These are phyloP conservation scores for Circaetus gallicus DNA, from an alignment of 2,113 vertebrate genomes.

Conservation along the genomic window DNA sequence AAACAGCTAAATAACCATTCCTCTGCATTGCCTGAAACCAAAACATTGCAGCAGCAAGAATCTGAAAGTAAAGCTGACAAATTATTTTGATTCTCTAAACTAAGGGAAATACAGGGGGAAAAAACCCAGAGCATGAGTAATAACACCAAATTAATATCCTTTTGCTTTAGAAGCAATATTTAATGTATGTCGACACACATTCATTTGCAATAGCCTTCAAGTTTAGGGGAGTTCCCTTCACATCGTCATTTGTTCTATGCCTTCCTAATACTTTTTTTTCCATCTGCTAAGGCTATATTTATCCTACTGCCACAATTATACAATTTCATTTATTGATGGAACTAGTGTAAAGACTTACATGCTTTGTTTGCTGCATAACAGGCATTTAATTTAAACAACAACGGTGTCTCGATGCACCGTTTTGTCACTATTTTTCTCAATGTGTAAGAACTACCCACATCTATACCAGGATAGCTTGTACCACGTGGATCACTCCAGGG, in stretches of 20 bases:
- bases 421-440: neutral
- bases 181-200: neutral
- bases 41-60: conserved; percentile 14
- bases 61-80: neutral
- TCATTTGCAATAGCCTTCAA: neutral
- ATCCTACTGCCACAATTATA: neutral
- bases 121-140: neutral
- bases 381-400: neutral
- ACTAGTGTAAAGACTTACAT: neutral
- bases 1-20: neutral
- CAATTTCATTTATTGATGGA: neutral
- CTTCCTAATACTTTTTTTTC: neutral
- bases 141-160: neutral
- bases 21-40: conserved; percentile 12
- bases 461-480: neutral
- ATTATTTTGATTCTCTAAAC: conserved; percentile 30
- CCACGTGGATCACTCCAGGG: neutral
- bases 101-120: neutral
- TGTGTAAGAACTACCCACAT: neutral
- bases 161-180: neutral
- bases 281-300: neutral
- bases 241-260: neutral
- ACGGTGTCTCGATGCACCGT: neutral
- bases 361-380: neutral
- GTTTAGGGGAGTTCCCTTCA: neutral